These are phyloP conservation scores for Furcula furcula DNA, from an alignment of 2,888 invertebrate genomes.

Conservation along the genomic window DNA sequence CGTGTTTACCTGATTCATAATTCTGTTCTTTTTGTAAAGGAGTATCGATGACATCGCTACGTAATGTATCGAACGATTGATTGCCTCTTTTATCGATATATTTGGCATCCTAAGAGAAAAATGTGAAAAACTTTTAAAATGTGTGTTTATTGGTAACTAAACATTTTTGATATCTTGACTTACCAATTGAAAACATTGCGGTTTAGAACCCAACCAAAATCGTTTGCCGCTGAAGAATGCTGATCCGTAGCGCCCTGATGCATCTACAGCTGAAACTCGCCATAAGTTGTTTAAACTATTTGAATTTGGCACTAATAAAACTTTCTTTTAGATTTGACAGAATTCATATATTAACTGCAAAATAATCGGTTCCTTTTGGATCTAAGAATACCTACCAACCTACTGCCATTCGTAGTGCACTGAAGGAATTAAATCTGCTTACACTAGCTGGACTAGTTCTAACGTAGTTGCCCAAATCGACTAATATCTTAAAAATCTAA, in stretches of 20 bases:
- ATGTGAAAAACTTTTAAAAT: neutral
- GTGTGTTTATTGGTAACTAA: neutral
- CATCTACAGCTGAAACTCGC: constrained; percentile 60
- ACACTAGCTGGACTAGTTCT: no score
- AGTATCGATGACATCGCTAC: neutral
- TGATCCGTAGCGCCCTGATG: constrained; percentile 67
- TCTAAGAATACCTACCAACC: no score
- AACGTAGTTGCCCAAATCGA: no score
- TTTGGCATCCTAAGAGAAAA: neutral
- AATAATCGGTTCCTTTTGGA: no score
- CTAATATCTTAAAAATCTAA: no score
- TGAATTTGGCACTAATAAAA: no score
- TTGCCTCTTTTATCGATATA: neutral
- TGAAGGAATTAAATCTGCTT: no score
- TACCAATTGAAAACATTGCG: constrained; percentile 63
- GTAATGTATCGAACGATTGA: neutral
- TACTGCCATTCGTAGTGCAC: no score
- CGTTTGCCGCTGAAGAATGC: constrained; percentile 66
- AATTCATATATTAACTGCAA: no score
- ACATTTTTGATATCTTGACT: no score
- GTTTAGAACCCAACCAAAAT: constrained; percentile 73
- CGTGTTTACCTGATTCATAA: neutral
- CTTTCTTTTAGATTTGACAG: no score
- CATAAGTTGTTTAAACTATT: no score
- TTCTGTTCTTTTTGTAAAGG: neutral